Percentiles rank a stretch among this genome's conserved stretches.
Evolutionary conservation across 1,140 invertebrate genomes (phyloP).

Genomic region (Ceratina australensis): DNA sequence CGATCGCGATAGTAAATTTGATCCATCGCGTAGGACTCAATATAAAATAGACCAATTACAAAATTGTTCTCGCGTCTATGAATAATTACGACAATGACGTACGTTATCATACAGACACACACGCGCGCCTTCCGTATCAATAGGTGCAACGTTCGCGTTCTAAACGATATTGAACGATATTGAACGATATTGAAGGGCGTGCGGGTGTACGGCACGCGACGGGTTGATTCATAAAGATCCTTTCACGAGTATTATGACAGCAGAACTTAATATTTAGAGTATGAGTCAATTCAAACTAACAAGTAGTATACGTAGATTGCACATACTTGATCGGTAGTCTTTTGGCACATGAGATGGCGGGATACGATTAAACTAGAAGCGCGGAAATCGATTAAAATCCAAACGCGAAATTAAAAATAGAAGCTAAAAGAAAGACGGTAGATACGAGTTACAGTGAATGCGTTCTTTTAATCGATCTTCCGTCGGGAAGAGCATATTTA

Average conservation of each 20-base stretch:
- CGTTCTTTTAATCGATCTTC: not conserved
- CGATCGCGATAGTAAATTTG: no score
- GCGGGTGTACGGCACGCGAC: no score
- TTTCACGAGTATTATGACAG: not conserved
- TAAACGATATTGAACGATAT: not conserved
- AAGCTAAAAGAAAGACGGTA: not conserved
- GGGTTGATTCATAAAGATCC: not conserved
- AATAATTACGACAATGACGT: no score
- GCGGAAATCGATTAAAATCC: not conserved
- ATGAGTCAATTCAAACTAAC: not conserved
- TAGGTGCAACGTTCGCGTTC: not conserved
- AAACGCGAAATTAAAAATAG: not conserved
- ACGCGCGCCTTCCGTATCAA: not conserved
- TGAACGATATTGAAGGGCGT: not conserved
- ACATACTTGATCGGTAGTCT: conserved; percentile 5
- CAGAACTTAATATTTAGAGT: conserved; percentile 8
- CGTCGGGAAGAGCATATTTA: no score
- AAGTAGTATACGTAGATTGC: not conserved
- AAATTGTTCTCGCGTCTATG: conserved; percentile 14
- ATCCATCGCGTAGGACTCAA: not conserved
- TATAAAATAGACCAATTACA: conserved; percentile 31
- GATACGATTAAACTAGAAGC: not conserved
- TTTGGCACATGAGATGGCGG: conserved; percentile 47
- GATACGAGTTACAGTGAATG: not conserved
- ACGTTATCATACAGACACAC: not conserved